Evolutionary conservation across 2,888 invertebrate genomes (phyloP), one percentile per base, ranked within the genome.

Genomic region (Liopterus haemorrhoidalis): DNA sequence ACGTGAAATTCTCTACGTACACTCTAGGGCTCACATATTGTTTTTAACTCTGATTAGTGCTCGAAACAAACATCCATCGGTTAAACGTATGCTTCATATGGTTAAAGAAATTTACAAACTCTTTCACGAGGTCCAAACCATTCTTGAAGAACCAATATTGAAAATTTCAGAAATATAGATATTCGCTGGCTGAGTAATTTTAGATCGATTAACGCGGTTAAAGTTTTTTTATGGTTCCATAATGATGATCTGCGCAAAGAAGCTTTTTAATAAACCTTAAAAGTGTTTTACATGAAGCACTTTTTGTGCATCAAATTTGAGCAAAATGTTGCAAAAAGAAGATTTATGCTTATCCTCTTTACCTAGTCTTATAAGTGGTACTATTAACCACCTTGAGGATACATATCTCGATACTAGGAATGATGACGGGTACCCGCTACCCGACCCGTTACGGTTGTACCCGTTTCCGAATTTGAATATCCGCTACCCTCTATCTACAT

Each of bases 61-160:
- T 25, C 25, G 25, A 25, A 25, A 25, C 25, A 25, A 25, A 25
- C 5, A 25, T 25, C 4, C 25, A 25, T 25, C 25, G 25, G 12
- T 25, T 25, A 25, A 3, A 25, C 25, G 25, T 2, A 12, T 25
- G 4, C 25, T 25, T 25, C 25, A 25, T 25, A 12, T 25, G n/a
- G 25, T 25, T 3, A 25, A 25, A 25, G 25, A 25, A 11, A 25
- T 25, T 25, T 25, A 25, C 4, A 25, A 25, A 25, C 25, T 25
- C 25, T 5, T 25, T 25, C 25, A 25, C 12, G 25, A 3, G n/a
- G 4, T 25, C 25, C 25, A 25, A 2, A 25, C 25, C 3, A 3
- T 25, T 25, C 25, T 25, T 25, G 25, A 25, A 25, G 25, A 25
- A 25, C 25, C 25, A 25, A 25, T 25, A 25, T 25, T 25, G 25